Base-by-base conservation (phyloP, 2,113 vertebrate species). In the Oceanites oceanicus region DNA sequence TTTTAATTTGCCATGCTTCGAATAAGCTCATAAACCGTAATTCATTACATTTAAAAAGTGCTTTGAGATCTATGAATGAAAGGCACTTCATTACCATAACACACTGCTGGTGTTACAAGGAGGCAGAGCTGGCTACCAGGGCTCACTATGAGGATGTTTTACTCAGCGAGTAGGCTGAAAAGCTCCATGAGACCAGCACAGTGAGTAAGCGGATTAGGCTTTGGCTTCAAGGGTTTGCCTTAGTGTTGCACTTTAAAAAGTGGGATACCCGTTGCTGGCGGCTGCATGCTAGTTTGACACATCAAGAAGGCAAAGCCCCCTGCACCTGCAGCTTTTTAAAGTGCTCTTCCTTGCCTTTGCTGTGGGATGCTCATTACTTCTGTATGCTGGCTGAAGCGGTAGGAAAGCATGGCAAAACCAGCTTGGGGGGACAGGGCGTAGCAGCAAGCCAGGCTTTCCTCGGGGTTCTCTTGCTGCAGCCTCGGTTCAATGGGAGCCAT, bases 11-110 rank as follows among this genome's bases (percentile, higher is more conserved):
- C 93, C 73, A 26, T 85, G 91, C 95, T 95, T 85, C n/a, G 89
- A 97, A 95, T 96, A 97, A 97, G 95, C 94, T 95, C 94, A 95
- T 96, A 94, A 97, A 94, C 91, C 72, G 85, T 95, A 78, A 97
- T 96, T 96, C 96, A 95, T 96, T 94, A 93, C 89, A 83, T 93
- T 91, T 97, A 79, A 84, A 75, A 95, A 97, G 96, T 73, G 94
- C 95, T 97, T 96, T 97, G 90, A 95, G 95, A 92, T 76, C 88
- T 71, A 21, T 53, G 80, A 96, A 76, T 96, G 97, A 67, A 97
- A 96, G 76, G 94, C 92, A 2, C 91, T 86, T 96, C 95, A 97
- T 97, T 96, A 83, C 71, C 95, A 95, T 97, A 96, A 95, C 94
- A 82, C 91, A 8, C 91, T 90, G 95, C 85, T 22, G 70, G 52